Conservation (phyloP, 2,888 invertebrate genomes). For the Pristionchus arcanus region DNA sequence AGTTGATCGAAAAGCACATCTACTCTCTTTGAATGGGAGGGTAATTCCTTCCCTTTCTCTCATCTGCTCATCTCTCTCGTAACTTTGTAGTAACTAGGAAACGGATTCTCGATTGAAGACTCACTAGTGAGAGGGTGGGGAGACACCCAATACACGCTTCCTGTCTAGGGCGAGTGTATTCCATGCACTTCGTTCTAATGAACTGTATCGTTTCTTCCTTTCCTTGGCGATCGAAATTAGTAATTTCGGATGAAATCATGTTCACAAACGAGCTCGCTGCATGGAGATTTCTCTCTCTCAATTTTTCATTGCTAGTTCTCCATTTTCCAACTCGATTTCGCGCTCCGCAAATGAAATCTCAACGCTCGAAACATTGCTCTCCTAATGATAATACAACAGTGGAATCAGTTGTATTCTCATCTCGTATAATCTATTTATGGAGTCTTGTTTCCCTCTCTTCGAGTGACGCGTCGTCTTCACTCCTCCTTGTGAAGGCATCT, state of each 20-base stretch:
- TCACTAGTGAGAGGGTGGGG: neutral
- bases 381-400: neutral
- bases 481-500: neutral
- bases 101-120: neutral
- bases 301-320: neutral
- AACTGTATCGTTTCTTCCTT: neutral
- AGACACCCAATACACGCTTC: neutral
- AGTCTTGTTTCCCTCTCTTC: neutral
- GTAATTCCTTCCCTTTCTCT: neutral
- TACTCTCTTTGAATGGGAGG: conserved; percentile 2
- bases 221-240: neutral
- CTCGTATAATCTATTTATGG: neutral
- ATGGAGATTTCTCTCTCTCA: neutral
- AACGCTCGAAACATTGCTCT: neutral
- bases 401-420: neutral
- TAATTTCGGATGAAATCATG: neutral
- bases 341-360: neutral
- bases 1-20: conserved; percentile 9
- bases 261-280: neutral
- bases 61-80: neutral
- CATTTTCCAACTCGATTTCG: neutral
- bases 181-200: no score
- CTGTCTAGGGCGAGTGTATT: neutral
- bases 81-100: conserved; percentile 16
- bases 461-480: neutral